These are phyloP conservation scores for Mystacornis crossleyi DNA, from an alignment of 2,113 vertebrate genomes.

Conservation along the genomic window DNA sequence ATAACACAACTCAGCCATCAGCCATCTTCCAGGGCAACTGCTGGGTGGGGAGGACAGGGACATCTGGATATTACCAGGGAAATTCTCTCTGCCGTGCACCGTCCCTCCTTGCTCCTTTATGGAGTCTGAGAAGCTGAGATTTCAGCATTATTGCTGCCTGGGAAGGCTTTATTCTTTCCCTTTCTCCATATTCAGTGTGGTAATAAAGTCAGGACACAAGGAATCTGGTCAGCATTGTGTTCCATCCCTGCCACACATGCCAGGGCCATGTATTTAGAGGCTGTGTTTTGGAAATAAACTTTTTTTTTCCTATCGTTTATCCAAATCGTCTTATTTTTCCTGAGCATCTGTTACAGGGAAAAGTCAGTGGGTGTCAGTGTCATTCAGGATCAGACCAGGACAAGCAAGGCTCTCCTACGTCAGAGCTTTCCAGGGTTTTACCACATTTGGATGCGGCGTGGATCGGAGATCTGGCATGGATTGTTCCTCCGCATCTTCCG, in stretches of 20 bases:
- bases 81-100: neutral
- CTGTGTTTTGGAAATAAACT: neutral
- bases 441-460: neutral
- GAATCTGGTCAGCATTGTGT: neutral
- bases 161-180: neutral
- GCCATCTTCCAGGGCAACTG: neutral
- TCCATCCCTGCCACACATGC: neutral
- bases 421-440: neutral
- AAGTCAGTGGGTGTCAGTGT: neutral
- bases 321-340: neutral
- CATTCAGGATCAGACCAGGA: constrained; percentile 6
- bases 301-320: rapidly evolving
- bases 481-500: neutral
- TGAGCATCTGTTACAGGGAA: neutral
- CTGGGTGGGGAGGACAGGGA: neutral
- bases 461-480: neutral
- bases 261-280: neutral
- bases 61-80: too few relatives aligned
- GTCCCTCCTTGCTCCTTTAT: neutral
- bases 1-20: neutral
- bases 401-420: neutral
- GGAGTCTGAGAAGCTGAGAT: neutral
- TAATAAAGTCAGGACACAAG: neutral
- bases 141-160: neutral
- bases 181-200: neutral